Base-by-base conservation (phyloP, 2,888 invertebrate species). In the Aphidius colemani region DNA sequence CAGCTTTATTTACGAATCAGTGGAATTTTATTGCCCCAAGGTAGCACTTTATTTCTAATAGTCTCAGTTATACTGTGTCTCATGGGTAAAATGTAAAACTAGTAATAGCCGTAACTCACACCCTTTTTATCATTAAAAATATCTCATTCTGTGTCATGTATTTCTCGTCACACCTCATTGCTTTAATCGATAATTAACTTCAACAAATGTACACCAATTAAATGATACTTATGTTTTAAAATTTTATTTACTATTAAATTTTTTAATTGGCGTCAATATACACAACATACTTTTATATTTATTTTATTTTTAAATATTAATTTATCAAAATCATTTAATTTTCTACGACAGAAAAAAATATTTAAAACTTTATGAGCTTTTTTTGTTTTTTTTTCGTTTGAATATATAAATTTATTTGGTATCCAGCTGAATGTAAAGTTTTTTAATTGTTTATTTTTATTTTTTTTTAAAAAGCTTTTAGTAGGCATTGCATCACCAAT, bases 401-500 rank as follows among this genome's bases (percentile, higher is more conserved):
- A 5, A 30, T 30, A 30, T 30, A 30, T 18, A 18, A 30, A 11
- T 46, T 58, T 55, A 11, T 1, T 51, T 41, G 9, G 3, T n/a
- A 53, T n/a, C 11, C 13, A 51, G 13, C 6, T 5, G 53, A 50
- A 10, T 50, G 6, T n/a, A 46, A 18, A 8, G 43, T 11, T 48
- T 13, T 40, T 9, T 2, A 2, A 58, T 7, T 49, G 13, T 41
- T 40, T 49, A 7, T 40, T 44, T 13, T 0, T n/a, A 6, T 48
- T 45, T 56, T 50, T 57, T 41, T 45, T 13, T 46, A 11, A 30
- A n/a, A 59, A 90, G 90, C 78, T 89, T 5, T 80, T 89, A 50
- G 71, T 88, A 7, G 89, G 89, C 10, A 76, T 88, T 30, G 84
- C 85, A 8, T 74, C 85, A 0, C 90, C 90, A 2, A 82, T 90